Conservation (phyloP, 2,113 vertebrate species). For the Heterochromis multidens region DNA sequence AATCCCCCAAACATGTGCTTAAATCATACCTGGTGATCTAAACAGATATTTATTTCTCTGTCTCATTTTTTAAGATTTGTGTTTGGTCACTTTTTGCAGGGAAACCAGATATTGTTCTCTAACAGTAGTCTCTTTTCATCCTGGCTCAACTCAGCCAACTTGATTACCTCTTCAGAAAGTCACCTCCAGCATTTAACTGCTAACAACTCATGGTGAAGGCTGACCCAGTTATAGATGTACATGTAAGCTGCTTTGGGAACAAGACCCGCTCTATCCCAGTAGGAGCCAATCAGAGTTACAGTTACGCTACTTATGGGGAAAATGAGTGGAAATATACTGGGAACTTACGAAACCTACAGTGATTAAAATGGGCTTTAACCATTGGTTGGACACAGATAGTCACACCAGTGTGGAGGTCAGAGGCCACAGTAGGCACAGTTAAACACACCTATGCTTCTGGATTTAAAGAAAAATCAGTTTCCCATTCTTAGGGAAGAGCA, state of each 20-base stretch:
- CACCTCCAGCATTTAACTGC: not conserved
- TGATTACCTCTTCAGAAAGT: not conserved
- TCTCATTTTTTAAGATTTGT: not conserved
- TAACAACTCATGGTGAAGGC: not conserved
- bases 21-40: not conserved
- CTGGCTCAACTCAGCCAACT: not conserved
- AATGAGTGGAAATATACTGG: constrained; percentile 28
- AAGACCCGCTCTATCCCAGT: constrained; percentile 17
- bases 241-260: constrained; percentile 61
- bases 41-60: not conserved
- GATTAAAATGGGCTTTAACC: not conserved
- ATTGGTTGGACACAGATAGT: not conserved
- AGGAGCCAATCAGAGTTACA: constrained; percentile 20
- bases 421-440: not conserved
- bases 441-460: not conserved
- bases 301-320: not conserved
- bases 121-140: not conserved
- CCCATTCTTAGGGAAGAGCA: not conserved
- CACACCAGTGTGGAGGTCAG: not conserved
- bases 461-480: not conserved
- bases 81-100: not conserved
- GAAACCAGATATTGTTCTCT: not conserved
- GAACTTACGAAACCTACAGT: not conserved
- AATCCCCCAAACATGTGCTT: not conserved
- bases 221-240: constrained; percentile 48